These are phyloP conservation scores for Hermetia illucens DNA, from an alignment of 1,140 invertebrate genomes.

Conservation along the genomic window DNA sequence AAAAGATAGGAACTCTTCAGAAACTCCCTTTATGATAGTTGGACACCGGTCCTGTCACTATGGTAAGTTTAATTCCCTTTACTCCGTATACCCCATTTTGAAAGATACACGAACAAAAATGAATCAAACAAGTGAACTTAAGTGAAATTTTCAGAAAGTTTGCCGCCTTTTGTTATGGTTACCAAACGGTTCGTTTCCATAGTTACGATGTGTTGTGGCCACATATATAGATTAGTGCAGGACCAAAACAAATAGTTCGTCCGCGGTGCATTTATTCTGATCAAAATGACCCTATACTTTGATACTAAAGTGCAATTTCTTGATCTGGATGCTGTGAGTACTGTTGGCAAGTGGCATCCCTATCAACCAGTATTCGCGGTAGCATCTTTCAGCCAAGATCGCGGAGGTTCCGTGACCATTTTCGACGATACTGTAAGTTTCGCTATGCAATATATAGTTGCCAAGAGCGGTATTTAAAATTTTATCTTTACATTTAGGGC, in stretches of 20 bases:
- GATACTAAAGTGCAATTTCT: constrained; percentile 56
- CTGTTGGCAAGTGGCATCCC: constrained; percentile 65
- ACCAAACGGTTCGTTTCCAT: too few species aligned
- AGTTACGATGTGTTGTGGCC: background rate
- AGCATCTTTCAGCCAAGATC: constrained; percentile 71
- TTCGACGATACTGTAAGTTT: constrained; percentile 71
- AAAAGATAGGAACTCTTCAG: too few species aligned
- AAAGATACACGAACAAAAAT: too few species aligned
- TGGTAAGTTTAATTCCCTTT: too few species aligned
- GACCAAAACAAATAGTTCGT: background rate
- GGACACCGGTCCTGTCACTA: too few species aligned
- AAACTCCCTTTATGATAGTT: too few species aligned
- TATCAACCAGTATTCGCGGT: constrained; percentile 67
- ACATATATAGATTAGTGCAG: background rate
- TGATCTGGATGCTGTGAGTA: constrained; percentile 53
- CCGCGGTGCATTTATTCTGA: constrained; percentile 8
- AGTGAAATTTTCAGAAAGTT: too few species aligned
- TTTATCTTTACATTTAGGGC: constrained; percentile 41
- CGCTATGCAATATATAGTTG: background rate
- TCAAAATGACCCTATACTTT: constrained; percentile 57
- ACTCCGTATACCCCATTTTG: too few species aligned
- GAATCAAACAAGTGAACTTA: too few species aligned
- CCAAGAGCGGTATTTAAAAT: background rate
- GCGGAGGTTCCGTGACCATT: constrained; percentile 73
- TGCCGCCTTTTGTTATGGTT: too few species aligned